Base-by-base conservation (phyloP, 2,113 vertebrate species). In the Falcunculus frontatus region DNA sequence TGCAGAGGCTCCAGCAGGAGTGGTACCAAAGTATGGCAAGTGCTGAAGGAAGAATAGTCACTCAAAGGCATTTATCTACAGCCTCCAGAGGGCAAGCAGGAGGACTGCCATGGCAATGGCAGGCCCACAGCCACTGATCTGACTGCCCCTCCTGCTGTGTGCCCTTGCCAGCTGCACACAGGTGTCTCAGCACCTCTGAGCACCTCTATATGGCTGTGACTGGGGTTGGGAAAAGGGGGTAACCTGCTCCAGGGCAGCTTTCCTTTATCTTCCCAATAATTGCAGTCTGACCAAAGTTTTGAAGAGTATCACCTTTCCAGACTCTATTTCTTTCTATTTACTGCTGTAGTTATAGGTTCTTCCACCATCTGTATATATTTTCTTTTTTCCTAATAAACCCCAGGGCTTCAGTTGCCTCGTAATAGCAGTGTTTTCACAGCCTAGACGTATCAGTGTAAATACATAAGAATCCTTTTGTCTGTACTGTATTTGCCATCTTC, bases 131-230 rank as follows among this genome's bases (percentile, higher is more conserved):
- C 29, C 22, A 17, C 37, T 3, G 3, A 10, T 11, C 60, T 1
- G 0, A 13, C 8, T 35, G 22, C 33, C 41, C 6, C 1, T 30
- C 44, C 46, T 4, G 3, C 69, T 56, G 39, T 1, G 1, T 8
- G 23, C 14, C 59, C 63, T 37, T 37, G 37, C 29, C 84, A 50
- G 62, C 47, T 41, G 41, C 15, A 27, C 55, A 8, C 14, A 29
- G 63, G 20, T 7, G 13, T 59, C 68, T 37, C 73, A 72, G 57
- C 62, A 41, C 32, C 62, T 26, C 22, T 44, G 0, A 21, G 56
- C 22, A 67, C 55, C 42, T 47, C 42, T 22, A 2, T 7, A 13
- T 5, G 26, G 47, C 77, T 64, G 15, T n/a, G 81, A 11, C 42
- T 0, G 0, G 44, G 7, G 4, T 1, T 56, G 41, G 32, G 49